Percentiles rank a stretch among this genome's conserved stretches.
These are phyloP conservation scores for Psilanteris sp. DNA, from an alignment of 1,140 invertebrate genomes.

Conservation along the genomic window DNA sequence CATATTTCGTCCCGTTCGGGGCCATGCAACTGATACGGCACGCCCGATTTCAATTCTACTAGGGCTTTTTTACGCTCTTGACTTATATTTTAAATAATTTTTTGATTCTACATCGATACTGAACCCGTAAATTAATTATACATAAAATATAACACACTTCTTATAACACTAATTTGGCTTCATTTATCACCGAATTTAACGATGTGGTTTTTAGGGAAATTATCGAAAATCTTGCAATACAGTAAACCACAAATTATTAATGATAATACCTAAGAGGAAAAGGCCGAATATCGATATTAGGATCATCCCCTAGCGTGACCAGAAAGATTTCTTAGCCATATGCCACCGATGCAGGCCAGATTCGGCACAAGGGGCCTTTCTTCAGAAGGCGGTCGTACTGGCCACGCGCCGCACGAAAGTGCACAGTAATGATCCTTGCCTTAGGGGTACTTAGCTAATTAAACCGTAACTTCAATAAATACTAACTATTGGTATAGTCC, in stretches of 20 bases:
- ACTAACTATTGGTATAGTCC: slow-evolving; percentile 21
- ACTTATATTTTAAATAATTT: too few relatives aligned
- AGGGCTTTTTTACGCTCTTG: too few relatives aligned
- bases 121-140: too few relatives aligned
- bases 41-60: too few relatives aligned
- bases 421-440: slow-evolving; percentile 64
- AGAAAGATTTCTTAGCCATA: slow-evolving; percentile 64
- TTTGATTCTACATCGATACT: too few relatives aligned
- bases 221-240: too few relatives aligned
- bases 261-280: slow-evolving; percentile 6
- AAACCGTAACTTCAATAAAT: slow-evolving; percentile 65
- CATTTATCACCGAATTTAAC: too few relatives aligned
- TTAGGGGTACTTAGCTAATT: slow-evolving; percentile 73
- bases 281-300: slow-evolving; percentile 37
- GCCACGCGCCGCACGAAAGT: slow-evolving; percentile 64
- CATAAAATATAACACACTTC: too few relatives aligned
- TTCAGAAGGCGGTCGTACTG: slow-evolving; percentile 46
- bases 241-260: slow-evolving; percentile 43
- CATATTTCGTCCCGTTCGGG: too few relatives aligned
- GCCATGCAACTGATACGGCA: too few relatives aligned
- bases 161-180: too few relatives aligned
- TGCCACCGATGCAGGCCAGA: slow-evolving; percentile 27
- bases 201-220: too few relatives aligned
- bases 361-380: slow-evolving; percentile 18
- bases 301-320: slow-evolving; percentile 64